Evolutionary conservation across 2,888 invertebrate species (phyloP).

Genomic region (Subacronicta megacephala): DNA sequence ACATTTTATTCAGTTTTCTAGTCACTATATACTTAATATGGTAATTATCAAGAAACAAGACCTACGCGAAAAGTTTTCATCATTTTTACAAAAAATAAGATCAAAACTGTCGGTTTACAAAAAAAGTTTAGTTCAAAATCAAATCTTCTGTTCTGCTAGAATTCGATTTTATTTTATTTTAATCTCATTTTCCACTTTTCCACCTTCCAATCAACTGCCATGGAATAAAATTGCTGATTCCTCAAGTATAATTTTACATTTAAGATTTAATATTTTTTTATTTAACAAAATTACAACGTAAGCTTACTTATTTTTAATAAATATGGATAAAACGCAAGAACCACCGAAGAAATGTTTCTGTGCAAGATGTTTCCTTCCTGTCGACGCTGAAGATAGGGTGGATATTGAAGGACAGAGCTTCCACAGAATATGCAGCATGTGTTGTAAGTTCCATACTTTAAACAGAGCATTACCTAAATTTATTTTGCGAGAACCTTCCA

Average conservation of each 20-base stretch:
- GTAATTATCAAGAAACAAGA: too few relatives aligned
- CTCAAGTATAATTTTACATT: slow-evolving; percentile 43
- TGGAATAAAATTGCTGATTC: slow-evolving; percentile 71
- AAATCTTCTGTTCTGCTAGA: slow-evolving; percentile 47
- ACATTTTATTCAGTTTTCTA: too few relatives aligned
- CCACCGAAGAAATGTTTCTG: slow-evolving; percentile 81
- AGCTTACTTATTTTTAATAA: slow-evolving; percentile 20
- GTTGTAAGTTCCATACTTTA: slow-evolving; percentile 74
- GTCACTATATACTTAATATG: too few relatives aligned
- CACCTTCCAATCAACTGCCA: slow-evolving; percentile 69
- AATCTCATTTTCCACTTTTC: slow-evolving; percentile 66
- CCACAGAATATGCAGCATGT: slow-evolving; percentile 80
- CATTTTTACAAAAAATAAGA: neutral
- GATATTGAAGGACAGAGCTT: slow-evolving; percentile 82
- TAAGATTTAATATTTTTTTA: slow-evolving; percentile 33
- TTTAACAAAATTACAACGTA: slow-evolving; percentile 62
- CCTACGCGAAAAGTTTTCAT: slow-evolving; percentile 2
- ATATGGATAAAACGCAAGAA: slow-evolving; percentile 75
- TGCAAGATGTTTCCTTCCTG: slow-evolving; percentile 80
- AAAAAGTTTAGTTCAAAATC: slow-evolving; percentile 51
- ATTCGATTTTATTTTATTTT: slow-evolving; percentile 58
- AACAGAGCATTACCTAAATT: too few relatives aligned
- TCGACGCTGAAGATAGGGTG: slow-evolving; percentile 76
- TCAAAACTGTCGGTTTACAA: slow-evolving; percentile 29
- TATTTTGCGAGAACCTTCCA: too few relatives aligned